These are phyloP conservation scores for Iselma pallidipennis DNA, from an alignment of 2,888 invertebrate species.

Conservation along the genomic window DNA sequence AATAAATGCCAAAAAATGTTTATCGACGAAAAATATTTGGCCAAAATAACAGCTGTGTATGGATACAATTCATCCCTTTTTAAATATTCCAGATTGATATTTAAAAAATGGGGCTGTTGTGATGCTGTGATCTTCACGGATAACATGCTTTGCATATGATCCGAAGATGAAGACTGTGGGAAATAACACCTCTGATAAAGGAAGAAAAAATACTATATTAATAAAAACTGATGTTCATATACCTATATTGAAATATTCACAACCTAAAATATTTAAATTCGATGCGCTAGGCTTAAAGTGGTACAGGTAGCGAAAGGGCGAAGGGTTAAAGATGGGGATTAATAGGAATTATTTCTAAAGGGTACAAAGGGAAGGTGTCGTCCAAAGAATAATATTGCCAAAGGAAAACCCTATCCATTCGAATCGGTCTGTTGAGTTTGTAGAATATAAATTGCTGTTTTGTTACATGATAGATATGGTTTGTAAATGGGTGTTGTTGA, in stretches of 20 bases:
- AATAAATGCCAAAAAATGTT: slow-evolving; percentile 8
- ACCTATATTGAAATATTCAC: slow-evolving; percentile 8
- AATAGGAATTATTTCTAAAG: slow-evolving; percentile 38
- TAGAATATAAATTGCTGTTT: slow-evolving; percentile 43
- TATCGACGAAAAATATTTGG: slow-evolving; percentile 1
- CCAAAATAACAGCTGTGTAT: not conserved
- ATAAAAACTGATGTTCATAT: slow-evolving; percentile 16
- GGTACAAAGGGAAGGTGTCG: slow-evolving; percentile 45
- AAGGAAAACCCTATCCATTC: slow-evolving; percentile 38
- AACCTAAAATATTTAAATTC: slow-evolving; percentile 31
- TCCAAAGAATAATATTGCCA: slow-evolving; percentile 31
- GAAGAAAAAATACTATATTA: slow-evolving; percentile 14
- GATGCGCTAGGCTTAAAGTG: slow-evolving; percentile 24
- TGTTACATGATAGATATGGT: slow-evolving; percentile 35
- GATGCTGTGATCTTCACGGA: slow-evolving; percentile 4
- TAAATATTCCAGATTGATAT: too few species aligned
- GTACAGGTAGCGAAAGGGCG: slow-evolving; percentile 27
- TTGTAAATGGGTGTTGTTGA: slow-evolving; percentile 36
- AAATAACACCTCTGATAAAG: slow-evolving; percentile 9
- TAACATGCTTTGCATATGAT: slow-evolving; percentile 17
- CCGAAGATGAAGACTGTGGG: slow-evolving; percentile 14
- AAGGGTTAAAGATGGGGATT: slow-evolving; percentile 39
- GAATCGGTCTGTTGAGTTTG: slow-evolving; percentile 39
- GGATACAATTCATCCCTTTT: not conserved
- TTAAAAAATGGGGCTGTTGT: too few species aligned